Evolutionary conservation across 2,113 vertebrate genomes (phyloP), one percentile per base, ranked within the genome.

Genomic region (Melanostigma gelatinosum): DNA sequence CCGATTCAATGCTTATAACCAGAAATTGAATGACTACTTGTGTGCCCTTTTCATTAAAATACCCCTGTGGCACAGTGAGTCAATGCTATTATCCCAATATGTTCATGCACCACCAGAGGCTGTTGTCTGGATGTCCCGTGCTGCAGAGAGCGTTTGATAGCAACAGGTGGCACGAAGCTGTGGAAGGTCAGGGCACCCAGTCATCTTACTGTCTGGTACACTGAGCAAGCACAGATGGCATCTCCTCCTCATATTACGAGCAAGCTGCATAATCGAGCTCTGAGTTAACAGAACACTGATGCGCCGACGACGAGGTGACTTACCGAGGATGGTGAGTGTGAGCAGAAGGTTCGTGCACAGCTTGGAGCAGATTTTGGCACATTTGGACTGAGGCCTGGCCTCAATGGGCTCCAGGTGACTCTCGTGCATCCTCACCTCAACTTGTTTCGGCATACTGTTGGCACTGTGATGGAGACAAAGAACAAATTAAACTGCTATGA

Each of bases 401-500:
- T 98, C 97, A 2, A 96, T 96, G 0, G 97, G 95, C 85, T 93
- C 95, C 90, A 99, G 94, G 77, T 99, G 97, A 86, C 96, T 98
- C 91, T 98, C 97, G 0, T 97, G 97, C 97, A 99, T 98, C 82
- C 97, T 96, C 78, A 99, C 98, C 93, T 99, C 98, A 81, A 99
- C 97, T 95, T 99, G 97, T 95, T 98, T 99, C 93, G 98, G 97
- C 97, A 99, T 99, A 88, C 93, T 97, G 96, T 96, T 96, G 96
- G 96, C 95, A 95, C 97, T 99, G 93, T 4, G 57, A 71, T 24
- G 77, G 42, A 87, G 34, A 85, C 15, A 64, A 29, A 79, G 9
- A 42, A 44, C 32, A 79, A n/a, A 68, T 8, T 3, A 61, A 54
- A 40, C 8, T 24, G 1, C 1, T 13, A 2, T 0, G 67, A 22